Evolutionary conservation across 2,113 vertebrate genomes (phyloP).

Genomic region (Larimichthys polyactis): DNA sequence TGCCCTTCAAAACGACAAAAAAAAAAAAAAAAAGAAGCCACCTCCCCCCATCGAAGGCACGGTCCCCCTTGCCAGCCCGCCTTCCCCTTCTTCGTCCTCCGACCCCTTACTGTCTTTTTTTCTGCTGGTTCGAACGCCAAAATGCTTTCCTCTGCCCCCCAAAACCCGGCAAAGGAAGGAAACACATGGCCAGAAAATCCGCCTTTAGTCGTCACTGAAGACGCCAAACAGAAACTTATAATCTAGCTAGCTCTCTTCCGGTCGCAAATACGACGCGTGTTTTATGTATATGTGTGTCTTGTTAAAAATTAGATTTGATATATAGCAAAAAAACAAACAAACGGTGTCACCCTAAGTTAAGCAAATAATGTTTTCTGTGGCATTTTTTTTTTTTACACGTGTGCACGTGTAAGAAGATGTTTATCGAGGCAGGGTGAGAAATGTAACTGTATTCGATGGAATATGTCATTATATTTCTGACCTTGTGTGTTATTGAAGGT

Average conservation of each 20-base stretch:
- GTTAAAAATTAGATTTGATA: constrained; percentile 62
- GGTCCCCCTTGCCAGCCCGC: constrained; percentile 25
- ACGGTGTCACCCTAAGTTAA: constrained; percentile 58
- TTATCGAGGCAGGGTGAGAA: constrained; percentile 63
- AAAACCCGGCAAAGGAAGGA: constrained; percentile 51
- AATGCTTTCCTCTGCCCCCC: constrained; percentile 55
- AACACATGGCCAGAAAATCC: constrained; percentile 49
- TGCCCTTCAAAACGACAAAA: constrained; percentile 57
- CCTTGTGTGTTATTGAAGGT: constrained; percentile 72
- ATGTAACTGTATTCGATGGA: constrained; percentile 69
- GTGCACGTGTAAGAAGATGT: constrained; percentile 58
- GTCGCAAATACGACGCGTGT: constrained; percentile 57
- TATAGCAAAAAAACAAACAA: constrained; percentile 27
- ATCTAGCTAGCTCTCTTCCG: constrained; percentile 78
- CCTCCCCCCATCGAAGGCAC: constrained; percentile 9
- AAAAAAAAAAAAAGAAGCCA: background rate
- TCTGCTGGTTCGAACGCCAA: constrained; percentile 71
- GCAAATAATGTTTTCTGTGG: constrained; percentile 63
- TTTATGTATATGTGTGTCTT: constrained; percentile 75
- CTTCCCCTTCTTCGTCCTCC: constrained; percentile 40
- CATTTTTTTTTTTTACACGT: constrained; percentile 43
- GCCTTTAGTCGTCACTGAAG: constrained; percentile 58
- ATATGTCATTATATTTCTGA: constrained; percentile 75
- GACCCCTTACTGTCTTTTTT: constrained; percentile 44
- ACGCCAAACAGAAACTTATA: constrained; percentile 68